Base-by-base conservation (phyloP, 2,113 vertebrate species). In the Lagopus leucura region DNA sequence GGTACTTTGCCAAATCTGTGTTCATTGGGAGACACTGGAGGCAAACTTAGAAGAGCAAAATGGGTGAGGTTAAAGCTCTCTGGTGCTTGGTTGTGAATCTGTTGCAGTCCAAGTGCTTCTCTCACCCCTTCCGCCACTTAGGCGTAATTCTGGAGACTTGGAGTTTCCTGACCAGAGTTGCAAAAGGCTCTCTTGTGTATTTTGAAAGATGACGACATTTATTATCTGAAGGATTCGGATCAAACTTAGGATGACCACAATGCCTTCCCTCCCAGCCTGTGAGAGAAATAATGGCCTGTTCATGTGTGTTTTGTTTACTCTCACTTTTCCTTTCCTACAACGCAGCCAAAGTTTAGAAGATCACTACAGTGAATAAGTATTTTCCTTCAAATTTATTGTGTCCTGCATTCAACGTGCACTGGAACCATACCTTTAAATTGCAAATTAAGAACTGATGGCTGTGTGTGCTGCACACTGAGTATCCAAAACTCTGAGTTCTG, bases 321-420 rank as follows among this genome's bases (percentile, higher is more conserved):
- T 5, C 27, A 64, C 54, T 57, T 92, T 91, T 73, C n/a, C 24
- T 94, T 90, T 89, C 81, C 21, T 86, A 19, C 38, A 43, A 11
- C 58, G 79, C 58, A 84, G 0, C 43, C 77, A 0, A 73, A 88
- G 45, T 82, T 89, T 45, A 71, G 75, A 87, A 85, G 87, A 76
- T 3, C 4, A n/a, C 1, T 40, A 38, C 10, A 30, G 11, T 55
- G 45, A 64, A 36, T 32, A 72, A 16, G n/a, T 43, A 17, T 66
- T 60, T 88, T 63, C 42, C 81, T 34, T 83, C 48, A 61, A 72
- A 76, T 63, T 72, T 13, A 11, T 50, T 55, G 34, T 83, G 61
- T 19, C 38, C 36, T 82, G 5, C 60, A 38, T 20, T 72, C 43
- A 19, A 8, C 0, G 0, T 70, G 45, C 72, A 50, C n/a, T 82